These are phyloP conservation scores for Uropsilus gracilis DNA, from an alignment of 2,113 vertebrate genomes.

Conservation along the genomic window DNA sequence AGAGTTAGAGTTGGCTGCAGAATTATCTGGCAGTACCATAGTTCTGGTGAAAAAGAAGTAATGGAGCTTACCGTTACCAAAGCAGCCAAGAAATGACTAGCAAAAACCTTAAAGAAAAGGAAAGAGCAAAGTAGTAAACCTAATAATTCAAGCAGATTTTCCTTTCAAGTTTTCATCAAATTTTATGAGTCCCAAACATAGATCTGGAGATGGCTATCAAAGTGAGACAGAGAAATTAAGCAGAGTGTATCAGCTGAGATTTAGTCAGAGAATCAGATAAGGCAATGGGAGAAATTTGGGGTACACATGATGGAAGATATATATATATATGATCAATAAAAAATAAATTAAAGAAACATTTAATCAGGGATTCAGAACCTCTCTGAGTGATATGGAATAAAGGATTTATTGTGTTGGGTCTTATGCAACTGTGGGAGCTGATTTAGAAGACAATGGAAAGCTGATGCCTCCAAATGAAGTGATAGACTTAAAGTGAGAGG, in stretches of 20 bases:
- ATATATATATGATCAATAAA: no score
- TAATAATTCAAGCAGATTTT: neutral
- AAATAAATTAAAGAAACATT: neutral
- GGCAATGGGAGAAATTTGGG: no score
- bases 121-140: neutral
- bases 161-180: neutral
- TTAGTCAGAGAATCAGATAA: neutral
- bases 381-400: neutral
- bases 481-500: neutral
- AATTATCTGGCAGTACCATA: neutral
- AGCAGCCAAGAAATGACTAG: neutral
- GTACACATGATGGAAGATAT: no score
- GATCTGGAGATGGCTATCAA: neutral
- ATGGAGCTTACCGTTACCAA: neutral
- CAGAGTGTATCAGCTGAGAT: neutral
- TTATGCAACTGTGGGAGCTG: neutral
- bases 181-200: neutral
- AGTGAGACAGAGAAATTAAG: neutral
- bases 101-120: neutral
- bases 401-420: neutral
- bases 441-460: neutral
- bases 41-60: neutral
- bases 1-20: neutral
- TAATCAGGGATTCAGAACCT: neutral
- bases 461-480: neutral